These are phyloP conservation scores for Eremophila alpestris DNA, from an alignment of 2,797 vertebrate genomes.

Conservation along the genomic window DNA sequence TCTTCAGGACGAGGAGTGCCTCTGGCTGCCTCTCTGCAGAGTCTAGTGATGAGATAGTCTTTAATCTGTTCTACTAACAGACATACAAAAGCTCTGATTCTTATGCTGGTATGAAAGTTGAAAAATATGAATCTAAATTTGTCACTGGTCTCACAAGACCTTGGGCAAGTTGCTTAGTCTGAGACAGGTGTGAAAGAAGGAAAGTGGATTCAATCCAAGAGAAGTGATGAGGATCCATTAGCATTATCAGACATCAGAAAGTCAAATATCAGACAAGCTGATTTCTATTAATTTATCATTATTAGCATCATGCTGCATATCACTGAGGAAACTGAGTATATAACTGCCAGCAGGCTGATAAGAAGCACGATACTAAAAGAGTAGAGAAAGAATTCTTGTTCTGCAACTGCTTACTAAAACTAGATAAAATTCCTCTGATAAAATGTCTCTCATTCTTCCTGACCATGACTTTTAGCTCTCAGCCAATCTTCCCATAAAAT, in stretches of 20 bases:
- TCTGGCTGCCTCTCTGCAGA: neutral
- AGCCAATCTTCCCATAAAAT: neutral
- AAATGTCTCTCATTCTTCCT: neutral
- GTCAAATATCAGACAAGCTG: neutral
- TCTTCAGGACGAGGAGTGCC: neutral
- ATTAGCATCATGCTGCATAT: neutral
- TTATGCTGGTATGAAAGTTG: neutral
- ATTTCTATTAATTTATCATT: neutral
- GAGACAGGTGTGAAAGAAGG: neutral
- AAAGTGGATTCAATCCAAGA: neutral
- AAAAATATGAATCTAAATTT: neutral
- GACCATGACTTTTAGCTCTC: neutral
- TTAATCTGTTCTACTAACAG: neutral
- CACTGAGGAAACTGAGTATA: neutral
- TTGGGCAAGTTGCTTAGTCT: neutral
- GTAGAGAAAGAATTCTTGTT: neutral
- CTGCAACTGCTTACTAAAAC: neutral
- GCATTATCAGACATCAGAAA: neutral
- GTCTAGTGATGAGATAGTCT: neutral
- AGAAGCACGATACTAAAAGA: neutral
- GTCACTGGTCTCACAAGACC: neutral
- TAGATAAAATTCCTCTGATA: neutral
- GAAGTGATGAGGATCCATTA: neutral
- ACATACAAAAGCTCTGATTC: neutral
- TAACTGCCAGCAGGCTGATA: neutral